Percentiles rank a stretch among this genome's conserved stretches.
Evolutionary conservation across 2,113 vertebrate species (phyloP).

Genomic region (Noturus placidus): DNA sequence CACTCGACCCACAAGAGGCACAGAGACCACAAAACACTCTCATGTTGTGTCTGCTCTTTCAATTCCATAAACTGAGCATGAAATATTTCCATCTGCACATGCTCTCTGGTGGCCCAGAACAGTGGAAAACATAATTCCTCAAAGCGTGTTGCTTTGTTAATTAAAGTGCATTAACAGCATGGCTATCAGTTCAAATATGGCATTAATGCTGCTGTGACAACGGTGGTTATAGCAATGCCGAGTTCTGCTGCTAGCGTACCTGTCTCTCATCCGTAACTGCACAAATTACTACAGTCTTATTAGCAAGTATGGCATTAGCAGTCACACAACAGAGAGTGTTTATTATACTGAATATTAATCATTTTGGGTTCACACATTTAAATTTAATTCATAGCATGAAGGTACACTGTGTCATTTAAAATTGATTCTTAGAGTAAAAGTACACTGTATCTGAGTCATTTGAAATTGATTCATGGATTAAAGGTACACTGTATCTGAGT

Average conservation of each 20-base stretch:
- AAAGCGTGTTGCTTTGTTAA: neutral
- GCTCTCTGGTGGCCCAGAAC: neutral
- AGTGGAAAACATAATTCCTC: neutral
- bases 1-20: neutral
- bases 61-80: neutral
- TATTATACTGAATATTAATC: neutral
- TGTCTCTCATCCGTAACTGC: neutral
- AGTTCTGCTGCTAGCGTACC: neutral
- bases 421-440: neutral
- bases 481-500: too few species aligned
- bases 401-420: neutral
- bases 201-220: slow-evolving; percentile 1
- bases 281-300: neutral
- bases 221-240: neutral
- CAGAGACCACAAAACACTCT: slow-evolving; percentile 7
- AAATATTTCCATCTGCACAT: neutral
- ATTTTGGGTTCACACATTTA: neutral
- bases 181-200: neutral
- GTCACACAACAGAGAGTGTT: neutral
- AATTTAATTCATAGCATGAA: neutral
- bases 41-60: neutral
- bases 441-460: neutral
- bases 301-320: neutral
- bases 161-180: neutral
- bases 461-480: neutral